Evolutionary conservation across 2,888 invertebrate species (phyloP), one percentile per base, ranked within the genome.

Genomic region (Leucoma salicis): DNA sequence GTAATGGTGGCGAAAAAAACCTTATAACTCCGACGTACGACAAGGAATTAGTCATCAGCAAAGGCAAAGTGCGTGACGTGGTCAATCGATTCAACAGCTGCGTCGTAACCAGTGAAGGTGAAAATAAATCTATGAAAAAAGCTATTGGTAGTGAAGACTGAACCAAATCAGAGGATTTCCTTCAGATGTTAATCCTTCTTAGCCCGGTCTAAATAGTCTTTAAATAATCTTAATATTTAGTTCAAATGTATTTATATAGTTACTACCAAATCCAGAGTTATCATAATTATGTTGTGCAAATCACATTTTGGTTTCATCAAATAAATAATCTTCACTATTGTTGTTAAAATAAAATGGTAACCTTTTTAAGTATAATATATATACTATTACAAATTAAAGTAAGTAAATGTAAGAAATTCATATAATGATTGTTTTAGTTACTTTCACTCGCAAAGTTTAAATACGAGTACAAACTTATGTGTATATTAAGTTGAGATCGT

Each of bases 11-110:
- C 3, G 65, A 73, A 3, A 81, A 75, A 57, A 77, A 73, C 40
- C 62, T 80, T 42, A 83, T 85, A 14, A 87, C 83, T 0, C 86
- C 89, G 0, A 84, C 80, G 0, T 87, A 88, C 39, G 88, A 88
- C 39, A 87, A 83, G 45, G 86, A 81, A 54, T 70, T 87, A 7
- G 84, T 88, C 0, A 87, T 89, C 36, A 86, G 82, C 54, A 89
- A 86, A 66, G 88, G 89, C 0, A 89, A 86, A 54, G 90, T 90
- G 1, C 74, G 89, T 46, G 89, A 90, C 49, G 90, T 88, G 1
- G 88, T 90, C 0, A 88, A 90, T 34, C 77, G 78, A 68, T 82
- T 90, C 38, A 90, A 90, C 46, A 85, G 65, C 18, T 70, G 73
- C 35, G 74, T 77, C 12, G 59, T 71, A 1, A 74, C 49, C 3